Base-by-base conservation (phyloP, 2,113 vertebrate genomes). In the Sus scrofa region DNA sequence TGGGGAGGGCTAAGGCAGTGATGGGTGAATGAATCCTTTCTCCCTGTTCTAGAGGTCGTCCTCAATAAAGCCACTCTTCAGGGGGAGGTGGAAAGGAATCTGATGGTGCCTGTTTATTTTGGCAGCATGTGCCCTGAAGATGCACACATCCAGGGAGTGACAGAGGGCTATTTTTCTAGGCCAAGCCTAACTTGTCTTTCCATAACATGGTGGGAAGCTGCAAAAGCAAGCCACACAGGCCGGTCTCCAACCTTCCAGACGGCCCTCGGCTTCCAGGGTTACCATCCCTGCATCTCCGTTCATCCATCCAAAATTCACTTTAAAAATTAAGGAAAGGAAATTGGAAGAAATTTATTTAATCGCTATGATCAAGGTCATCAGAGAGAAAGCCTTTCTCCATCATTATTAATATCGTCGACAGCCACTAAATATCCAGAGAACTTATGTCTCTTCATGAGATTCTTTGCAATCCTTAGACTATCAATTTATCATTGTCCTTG, bases 151-250 rank as follows among this genome's bases (percentile, higher is more conserved):
- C 92, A 97, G 89, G 94, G 91, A 94, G 88, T 56, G 97, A 67
- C 71, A 97, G 97, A 97, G 67, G 93, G 60, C 54, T 93, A 65
- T 96, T 97, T 97, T 97, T 96, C 97, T 81, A 97, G 77, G 84
- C 95, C 96, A 96, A 52, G 62, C n/a, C 89, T 91, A 86, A 90
- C 74, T 73, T 94, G 74, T 96, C 71, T 97, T 97, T 97, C 96
- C 95, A 96, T 94, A 94, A 95, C 78, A 83, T 52, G 89, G 95
- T 96, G 96, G 97, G 92, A 96, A 97, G 65, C 50, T 98, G 89
- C 95, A 96, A 97, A 96, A 93, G 86, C 44, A 93, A 98, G 95
- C 83, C 95, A 84, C 70, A 79, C 73, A 86, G 70, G 58, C 60
- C 79, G 86, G 58, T 88, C 74, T 85, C 78, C 78, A 82, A 56